Conservation (phyloP, 2,113 vertebrate genomes). For the Alouatta palliata region DNA sequence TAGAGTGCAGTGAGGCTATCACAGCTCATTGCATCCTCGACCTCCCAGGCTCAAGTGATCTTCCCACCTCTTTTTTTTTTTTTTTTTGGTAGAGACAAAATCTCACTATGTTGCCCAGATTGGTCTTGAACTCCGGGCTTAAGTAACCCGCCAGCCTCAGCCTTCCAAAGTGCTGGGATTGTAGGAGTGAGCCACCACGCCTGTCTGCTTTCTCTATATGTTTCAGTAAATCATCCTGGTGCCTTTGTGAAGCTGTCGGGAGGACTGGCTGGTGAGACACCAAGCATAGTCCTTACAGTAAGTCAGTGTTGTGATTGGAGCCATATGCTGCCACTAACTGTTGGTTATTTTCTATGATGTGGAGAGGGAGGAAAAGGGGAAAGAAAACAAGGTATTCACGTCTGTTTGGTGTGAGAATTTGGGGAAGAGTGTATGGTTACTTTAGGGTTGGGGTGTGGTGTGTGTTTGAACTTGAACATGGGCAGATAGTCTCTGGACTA, state of each 20-base stretch:
- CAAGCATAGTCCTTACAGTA: accelerated
- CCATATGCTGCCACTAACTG: neutral
- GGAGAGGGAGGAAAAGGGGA: neutral
- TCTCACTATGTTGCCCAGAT: no score
- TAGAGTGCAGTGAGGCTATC: no score
- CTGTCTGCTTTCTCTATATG: neutral
- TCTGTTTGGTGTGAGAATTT: neutral
- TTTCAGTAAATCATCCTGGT: neutral
- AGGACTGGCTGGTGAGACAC: neutral
- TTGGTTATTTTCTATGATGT: neutral
- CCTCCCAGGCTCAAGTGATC: no score
- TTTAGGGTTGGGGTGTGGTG: neutral
- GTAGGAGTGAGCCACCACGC: no score
- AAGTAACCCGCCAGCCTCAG: no score
- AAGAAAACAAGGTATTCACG: neutral
- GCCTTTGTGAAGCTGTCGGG: neutral
- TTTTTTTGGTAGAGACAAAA: no score
- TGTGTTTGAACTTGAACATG: constrained; percentile 5
- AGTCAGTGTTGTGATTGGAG: no score
- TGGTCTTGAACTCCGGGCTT: no score
- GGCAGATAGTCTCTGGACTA: neutral
- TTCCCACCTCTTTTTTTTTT: no score
- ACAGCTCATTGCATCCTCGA: no score
- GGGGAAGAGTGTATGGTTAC: neutral
- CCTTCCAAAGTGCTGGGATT: no score